Percentiles rank a stretch among this genome's conserved stretches.
Conservation (phyloP, 2,888 invertebrate species). For the Nephrotoma appendiculata region DNA sequence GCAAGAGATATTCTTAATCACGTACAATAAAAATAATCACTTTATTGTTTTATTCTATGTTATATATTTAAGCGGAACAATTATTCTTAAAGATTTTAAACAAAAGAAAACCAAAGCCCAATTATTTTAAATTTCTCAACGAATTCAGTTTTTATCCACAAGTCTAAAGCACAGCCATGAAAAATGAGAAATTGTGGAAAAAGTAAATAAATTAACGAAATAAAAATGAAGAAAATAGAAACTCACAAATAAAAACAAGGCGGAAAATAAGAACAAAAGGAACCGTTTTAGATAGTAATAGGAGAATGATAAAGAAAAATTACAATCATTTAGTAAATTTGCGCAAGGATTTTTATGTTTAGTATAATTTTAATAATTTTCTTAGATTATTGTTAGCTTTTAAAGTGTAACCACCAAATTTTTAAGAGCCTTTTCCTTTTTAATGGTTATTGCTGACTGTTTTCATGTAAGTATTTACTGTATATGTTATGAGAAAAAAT, state of each 20-base stretch:
- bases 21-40: background rate
- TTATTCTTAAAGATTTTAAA: background rate
- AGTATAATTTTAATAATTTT: background rate
- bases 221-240: background rate
- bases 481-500: no score
- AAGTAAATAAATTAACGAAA: background rate
- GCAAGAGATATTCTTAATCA: background rate
- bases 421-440: background rate
- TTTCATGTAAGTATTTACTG: background rate
- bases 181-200: background rate
- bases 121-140: background rate
- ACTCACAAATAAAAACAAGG: background rate
- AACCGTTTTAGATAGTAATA: background rate
- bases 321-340: background rate
- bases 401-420: background rate
- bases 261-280: background rate
- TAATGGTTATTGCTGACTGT: background rate
- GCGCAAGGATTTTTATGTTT: background rate
- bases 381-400: background rate
- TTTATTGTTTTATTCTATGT: background rate
- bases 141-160: background rate
- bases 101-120: background rate
- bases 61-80: background rate
- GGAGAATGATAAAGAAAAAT: background rate
- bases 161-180: background rate